Conservation (phyloP, 2,888 invertebrate species). For the Drosophila maculinotata region DNA sequence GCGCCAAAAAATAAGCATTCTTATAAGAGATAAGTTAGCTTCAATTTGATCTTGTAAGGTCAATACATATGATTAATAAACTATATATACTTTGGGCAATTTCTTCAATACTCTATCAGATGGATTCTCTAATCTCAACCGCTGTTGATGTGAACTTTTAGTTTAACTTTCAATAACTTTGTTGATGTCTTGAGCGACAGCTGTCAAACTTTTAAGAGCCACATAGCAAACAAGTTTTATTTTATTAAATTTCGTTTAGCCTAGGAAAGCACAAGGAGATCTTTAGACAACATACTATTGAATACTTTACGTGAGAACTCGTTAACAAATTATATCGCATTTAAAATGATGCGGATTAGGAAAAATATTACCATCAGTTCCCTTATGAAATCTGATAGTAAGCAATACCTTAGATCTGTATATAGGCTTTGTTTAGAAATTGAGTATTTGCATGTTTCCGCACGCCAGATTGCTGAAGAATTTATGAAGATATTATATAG, state of each 20-base stretch:
- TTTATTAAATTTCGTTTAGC: slow-evolving; percentile 18
- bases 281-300: slow-evolving; percentile 6
- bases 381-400: too few species aligned
- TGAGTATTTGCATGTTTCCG: neutral
- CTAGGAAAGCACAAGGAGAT: slow-evolving; percentile 1
- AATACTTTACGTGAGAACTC: slow-evolving; percentile 6
- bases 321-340: too few species aligned
- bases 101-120: neutral
- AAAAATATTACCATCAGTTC: too few species aligned
- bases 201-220: slow-evolving; percentile 30
- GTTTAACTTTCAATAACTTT: slow-evolving; percentile 20
- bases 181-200: slow-evolving; percentile 27
- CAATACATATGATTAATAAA: neutral
- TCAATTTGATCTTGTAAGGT: neutral
- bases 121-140: neutral
- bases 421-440: too few species aligned
- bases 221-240: slow-evolving; percentile 13
- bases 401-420: too few species aligned
- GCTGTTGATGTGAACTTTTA: slow-evolving; percentile 8
- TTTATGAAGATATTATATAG: neutral
- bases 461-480: neutral
- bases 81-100: neutral
- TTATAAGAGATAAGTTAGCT: neutral
- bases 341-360: too few species aligned
- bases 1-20: too few species aligned